Conservation (phyloP, 2,113 vertebrate species). For the Pungitius pungitius region DNA sequence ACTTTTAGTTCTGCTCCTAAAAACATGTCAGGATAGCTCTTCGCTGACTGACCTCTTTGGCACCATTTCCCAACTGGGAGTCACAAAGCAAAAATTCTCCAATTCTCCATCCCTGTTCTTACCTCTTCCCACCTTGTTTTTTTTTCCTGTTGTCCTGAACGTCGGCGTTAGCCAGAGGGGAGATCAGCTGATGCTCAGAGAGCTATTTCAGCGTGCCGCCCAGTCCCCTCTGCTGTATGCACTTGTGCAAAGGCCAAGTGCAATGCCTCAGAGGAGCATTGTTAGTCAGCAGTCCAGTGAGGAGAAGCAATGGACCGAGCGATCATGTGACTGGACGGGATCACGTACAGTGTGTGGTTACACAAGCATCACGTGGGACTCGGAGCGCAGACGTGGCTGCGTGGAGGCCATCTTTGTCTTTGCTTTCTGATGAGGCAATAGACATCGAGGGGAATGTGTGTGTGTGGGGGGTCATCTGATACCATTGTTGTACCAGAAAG, state of each 20-base stretch:
- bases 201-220: constrained; percentile 52
- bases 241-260: constrained; percentile 65
- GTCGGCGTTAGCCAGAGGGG: constrained; percentile 42
- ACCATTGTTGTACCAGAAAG: constrained; percentile 6
- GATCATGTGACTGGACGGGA: constrained; percentile 62
- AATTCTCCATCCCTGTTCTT: constrained; percentile 50
- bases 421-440: constrained; percentile 34
- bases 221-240: constrained; percentile 50
- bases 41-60: constrained; percentile 41
- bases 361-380: constrained; percentile 29
- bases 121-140: constrained; percentile 13
- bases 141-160: constrained; percentile 29
- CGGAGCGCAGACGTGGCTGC: constrained; percentile 18
- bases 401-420: constrained; percentile 26
- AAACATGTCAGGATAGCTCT: constrained; percentile 13
- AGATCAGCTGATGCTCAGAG: constrained; percentile 51
- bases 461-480: too few species aligned
- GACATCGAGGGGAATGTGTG: constrained; percentile 15
- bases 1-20: constrained; percentile 32
- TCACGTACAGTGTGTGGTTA: constrained; percentile 14
- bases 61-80: constrained; percentile 10
- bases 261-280: constrained; percentile 60
- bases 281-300: constrained; percentile 65
- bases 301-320: constrained; percentile 67
- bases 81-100: constrained; percentile 40